phyloP scores from a whole-genome alignment of 1,140 invertebrate genomes.

The Megalopta genalis region DNA sequence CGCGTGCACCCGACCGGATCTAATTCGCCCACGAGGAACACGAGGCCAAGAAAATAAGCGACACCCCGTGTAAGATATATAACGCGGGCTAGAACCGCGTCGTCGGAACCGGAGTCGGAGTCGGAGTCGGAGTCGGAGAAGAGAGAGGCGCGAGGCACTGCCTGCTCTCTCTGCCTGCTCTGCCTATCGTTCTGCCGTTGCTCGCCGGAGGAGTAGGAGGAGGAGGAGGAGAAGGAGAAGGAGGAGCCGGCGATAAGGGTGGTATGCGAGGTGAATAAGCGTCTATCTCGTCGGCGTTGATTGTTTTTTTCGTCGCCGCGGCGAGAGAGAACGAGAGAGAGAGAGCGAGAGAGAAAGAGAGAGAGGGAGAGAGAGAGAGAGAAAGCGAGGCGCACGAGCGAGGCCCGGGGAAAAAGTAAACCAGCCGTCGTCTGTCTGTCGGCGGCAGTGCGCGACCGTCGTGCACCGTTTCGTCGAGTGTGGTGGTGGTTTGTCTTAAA shows the following conservation, averaged over 20 bases:
- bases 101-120: no score
- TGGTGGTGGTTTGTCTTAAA: conserved; percentile 55
- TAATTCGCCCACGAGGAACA: conserved; percentile 4
- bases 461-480: conserved; percentile 49
- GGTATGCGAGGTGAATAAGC: conserved; percentile 53
- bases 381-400: no score
- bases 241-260: conserved; percentile 43
- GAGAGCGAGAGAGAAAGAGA: no score
- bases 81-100: no score
- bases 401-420: no score
- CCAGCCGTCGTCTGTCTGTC: background rate
- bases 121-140: background rate
- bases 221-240: conserved; percentile 27
- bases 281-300: background rate
- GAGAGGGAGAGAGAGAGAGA: no score
- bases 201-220: conserved; percentile 13
- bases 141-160: background rate
- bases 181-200: no score
- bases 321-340: no score
- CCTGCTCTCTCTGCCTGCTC: no score
- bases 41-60: background rate
- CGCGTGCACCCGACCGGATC: no score
- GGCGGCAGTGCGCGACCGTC: conserved; percentile 8
- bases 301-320: background rate
- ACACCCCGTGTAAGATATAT: no score